Conservation (phyloP, 2,888 invertebrate genomes). For the Campoletis raptor region DNA sequence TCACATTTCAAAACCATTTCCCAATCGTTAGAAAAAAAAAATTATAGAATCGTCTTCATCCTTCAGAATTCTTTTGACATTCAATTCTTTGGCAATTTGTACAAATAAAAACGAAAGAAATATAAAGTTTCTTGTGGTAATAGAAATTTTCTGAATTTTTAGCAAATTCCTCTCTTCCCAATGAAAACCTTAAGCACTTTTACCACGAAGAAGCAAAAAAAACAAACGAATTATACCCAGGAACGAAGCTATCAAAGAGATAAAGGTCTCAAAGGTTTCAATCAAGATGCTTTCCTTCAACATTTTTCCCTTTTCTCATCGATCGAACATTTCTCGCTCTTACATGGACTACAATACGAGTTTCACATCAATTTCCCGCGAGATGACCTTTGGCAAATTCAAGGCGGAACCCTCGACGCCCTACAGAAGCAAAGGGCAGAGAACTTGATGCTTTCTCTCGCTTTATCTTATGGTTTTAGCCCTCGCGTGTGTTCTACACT, state of each 20-base stretch:
- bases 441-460: slow-evolving; percentile 35
- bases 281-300: slow-evolving; percentile 54
- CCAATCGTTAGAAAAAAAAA: neutral
- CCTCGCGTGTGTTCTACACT: slow-evolving; percentile 21
- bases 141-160: neutral
- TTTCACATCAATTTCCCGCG: slow-evolving; percentile 63
- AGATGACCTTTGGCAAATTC: slow-evolving; percentile 67
- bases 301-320: slow-evolving; percentile 34
- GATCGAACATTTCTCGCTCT: slow-evolving; percentile 23
- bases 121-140: neutral
- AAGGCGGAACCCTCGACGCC: slow-evolving; percentile 43
- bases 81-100: neutral
- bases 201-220: neutral
- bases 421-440: slow-evolving; percentile 51
- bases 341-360: slow-evolving; percentile 6
- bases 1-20: neutral
- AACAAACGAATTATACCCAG: slow-evolving; percentile 27
- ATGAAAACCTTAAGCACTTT: neutral
- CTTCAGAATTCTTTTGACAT: neutral
- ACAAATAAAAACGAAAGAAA: neutral
- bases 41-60: neutral
- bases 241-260: slow-evolving; percentile 45
- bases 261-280: slow-evolving; percentile 54
- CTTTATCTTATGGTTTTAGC: slow-evolving; percentile 5
- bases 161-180: neutral